These are phyloP conservation scores for Chionomys nivalis DNA, from an alignment of 2,113 vertebrate genomes.

Conservation along the genomic window DNA sequence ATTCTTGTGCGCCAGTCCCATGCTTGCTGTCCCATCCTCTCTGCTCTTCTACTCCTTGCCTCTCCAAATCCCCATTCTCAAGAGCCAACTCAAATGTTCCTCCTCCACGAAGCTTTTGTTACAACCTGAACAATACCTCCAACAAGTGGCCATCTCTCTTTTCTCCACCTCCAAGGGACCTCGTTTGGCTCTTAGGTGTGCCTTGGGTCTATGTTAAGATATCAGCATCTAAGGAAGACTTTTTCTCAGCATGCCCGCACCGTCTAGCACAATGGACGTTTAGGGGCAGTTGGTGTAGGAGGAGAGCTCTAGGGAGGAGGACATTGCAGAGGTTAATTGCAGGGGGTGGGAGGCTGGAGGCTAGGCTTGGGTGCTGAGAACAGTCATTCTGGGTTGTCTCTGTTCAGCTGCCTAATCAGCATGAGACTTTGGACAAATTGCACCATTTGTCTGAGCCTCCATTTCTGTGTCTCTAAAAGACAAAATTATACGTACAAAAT, in stretches of 20 bases:
- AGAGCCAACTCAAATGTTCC: neutral
- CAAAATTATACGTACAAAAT: neutral
- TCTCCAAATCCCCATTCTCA: neutral
- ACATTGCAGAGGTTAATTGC: neutral
- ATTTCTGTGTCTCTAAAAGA: slow-evolving; percentile 42
- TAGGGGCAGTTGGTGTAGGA: neutral
- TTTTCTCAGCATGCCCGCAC: neutral
- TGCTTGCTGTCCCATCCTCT: neutral
- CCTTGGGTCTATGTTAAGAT: slow-evolving; percentile 4
- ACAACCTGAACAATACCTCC: neutral
- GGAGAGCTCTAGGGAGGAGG: neutral
- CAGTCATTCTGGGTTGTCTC: neutral
- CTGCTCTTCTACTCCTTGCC: neutral
- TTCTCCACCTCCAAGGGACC: neutral
- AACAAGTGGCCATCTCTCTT: neutral
- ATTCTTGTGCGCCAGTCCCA: no score
- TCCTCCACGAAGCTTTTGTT: neutral
- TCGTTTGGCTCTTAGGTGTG: neutral
- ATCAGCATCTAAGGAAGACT: neutral
- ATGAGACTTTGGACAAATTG: neutral
- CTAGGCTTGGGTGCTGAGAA: neutral
- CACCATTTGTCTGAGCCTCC: neutral
- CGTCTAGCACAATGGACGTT: neutral
- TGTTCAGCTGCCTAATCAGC: neutral
- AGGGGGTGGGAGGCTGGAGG: accelerated